Conservation (phyloP, 2,113 vertebrate species). For the Bufo bufo region DNA sequence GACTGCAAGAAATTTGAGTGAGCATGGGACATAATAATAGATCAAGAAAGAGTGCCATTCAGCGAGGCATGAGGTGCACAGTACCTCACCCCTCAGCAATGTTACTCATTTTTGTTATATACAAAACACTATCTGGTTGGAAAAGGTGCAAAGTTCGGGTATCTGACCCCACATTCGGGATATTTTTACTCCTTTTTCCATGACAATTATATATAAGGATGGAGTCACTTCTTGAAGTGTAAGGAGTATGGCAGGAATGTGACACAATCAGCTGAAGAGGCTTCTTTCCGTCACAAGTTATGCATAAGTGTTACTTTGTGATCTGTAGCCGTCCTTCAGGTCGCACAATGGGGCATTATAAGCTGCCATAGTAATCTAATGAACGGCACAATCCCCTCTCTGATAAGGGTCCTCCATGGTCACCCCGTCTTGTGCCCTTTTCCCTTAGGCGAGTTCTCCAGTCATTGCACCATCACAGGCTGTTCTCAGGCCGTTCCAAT, state of each 20-base stretch:
- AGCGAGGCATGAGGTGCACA: too few species aligned
- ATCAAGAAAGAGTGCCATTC: too few species aligned
- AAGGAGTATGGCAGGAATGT: not conserved
- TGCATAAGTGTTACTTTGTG: conserved; percentile 1
- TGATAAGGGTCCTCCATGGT: not conserved
- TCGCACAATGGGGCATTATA: conserved; percentile 29
- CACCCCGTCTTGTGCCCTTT: not conserved
- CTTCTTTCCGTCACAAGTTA: not conserved
- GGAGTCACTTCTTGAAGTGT: not conserved
- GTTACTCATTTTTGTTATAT: too few species aligned
- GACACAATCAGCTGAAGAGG: not conserved
- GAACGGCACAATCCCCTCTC: not conserved
- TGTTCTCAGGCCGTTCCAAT: not conserved
- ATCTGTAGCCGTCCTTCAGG: conserved; percentile 2
- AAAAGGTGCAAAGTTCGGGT: too few species aligned
- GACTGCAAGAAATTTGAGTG: too few species aligned
- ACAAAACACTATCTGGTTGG: too few species aligned
- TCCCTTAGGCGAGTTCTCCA: not conserved
- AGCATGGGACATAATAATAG: too few species aligned
- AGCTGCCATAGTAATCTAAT: conserved; percentile 21
- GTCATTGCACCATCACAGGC: not conserved
- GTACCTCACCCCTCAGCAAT: too few species aligned
- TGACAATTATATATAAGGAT: not conserved
- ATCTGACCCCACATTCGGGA: not conserved
- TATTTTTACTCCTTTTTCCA: not conserved